These are phyloP conservation scores for Acrossocheilus wenchowensis DNA, from an alignment of 2,797 vertebrate species.

Conservation along the genomic window DNA sequence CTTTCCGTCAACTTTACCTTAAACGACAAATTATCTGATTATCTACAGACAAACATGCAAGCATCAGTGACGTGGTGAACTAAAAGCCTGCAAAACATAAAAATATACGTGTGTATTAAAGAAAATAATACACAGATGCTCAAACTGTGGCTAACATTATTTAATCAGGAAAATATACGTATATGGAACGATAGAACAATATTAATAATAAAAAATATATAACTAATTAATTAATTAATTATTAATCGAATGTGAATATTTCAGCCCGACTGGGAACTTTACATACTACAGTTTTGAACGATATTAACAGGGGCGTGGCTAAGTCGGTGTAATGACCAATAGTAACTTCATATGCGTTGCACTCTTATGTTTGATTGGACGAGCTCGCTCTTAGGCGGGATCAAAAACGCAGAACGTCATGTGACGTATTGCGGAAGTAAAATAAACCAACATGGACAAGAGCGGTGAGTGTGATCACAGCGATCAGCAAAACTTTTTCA, in stretches of 20 bases:
- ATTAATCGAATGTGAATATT: background rate
- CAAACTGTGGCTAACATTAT: background rate
- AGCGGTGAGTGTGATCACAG: background rate
- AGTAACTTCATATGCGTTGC: background rate
- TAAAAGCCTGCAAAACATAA: background rate
- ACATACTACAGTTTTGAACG: background rate
- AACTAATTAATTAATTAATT: background rate
- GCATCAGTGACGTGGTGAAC: background rate
- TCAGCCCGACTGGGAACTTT: background rate
- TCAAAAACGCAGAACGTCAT: background rate
- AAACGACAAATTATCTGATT: conserved; percentile 19
- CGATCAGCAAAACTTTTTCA: background rate
- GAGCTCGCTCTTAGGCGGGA: background rate
- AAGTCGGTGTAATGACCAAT: background rate
- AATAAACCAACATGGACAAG: conserved; percentile 27
- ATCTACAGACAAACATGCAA: conserved; percentile 1
- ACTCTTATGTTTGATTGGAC: background rate
- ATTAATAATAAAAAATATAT: background rate
- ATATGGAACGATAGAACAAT: background rate
- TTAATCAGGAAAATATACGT: background rate
- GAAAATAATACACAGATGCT: background rate
- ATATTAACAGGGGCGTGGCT: background rate
- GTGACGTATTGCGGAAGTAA: conserved; percentile 22
- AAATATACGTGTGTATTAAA: background rate
- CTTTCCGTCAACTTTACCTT: conserved; percentile 11